phyloP scores from a whole-genome alignment of 2,888 invertebrate species.

The Callimorpha dominula region DNA sequence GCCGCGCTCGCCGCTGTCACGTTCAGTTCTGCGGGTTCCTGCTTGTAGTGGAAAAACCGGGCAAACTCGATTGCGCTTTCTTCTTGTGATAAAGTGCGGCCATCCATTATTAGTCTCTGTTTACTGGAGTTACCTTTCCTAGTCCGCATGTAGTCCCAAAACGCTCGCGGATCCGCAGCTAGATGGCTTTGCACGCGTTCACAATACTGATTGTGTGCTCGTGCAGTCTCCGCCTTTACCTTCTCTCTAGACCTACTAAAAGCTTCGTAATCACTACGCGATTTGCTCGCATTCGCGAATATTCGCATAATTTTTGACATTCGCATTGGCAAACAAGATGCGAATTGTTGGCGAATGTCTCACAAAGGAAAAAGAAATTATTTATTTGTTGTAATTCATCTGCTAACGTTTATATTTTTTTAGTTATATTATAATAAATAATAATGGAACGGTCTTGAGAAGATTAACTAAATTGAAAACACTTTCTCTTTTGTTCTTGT shows the following conservation, averaged over 20 bases:
- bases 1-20: constrained; percentile 1
- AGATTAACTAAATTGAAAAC: too few relatives aligned
- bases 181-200: constrained; percentile 1
- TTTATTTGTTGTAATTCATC: too few relatives aligned
- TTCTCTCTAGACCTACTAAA: background rate
- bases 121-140: background rate
- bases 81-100: background rate
- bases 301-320: too few relatives aligned
- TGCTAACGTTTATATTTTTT: too few relatives aligned
- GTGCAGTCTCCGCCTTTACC: background rate
- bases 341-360: too few relatives aligned
- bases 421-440: too few relatives aligned
- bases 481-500: too few relatives aligned
- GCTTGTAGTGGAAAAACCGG: background rate
- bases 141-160: background rate
- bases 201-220: constrained; percentile 1
- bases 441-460: too few relatives aligned
- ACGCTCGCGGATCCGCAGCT: background rate
- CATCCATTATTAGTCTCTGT: background rate
- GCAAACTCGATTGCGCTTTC: background rate
- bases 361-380: too few relatives aligned
- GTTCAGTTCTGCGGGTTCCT: background rate
- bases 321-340: too few relatives aligned
- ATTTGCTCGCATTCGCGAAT: too few relatives aligned
- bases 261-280: background rate